These are phyloP conservation scores for Periparus ater DNA, from an alignment of 2,797 vertebrate species.

Conservation along the genomic window DNA sequence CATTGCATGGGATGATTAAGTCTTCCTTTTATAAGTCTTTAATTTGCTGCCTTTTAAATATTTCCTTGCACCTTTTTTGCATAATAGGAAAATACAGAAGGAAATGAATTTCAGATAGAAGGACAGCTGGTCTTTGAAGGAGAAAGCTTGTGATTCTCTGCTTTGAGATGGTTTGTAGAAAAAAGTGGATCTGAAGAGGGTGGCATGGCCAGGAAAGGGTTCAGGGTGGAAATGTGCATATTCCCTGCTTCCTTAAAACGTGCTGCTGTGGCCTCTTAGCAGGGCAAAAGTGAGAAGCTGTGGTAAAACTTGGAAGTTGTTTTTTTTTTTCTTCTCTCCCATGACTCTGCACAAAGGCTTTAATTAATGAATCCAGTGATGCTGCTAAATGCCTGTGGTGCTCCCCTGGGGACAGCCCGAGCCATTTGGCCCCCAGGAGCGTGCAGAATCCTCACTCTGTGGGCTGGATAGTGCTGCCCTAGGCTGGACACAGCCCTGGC, in stretches of 20 bases:
- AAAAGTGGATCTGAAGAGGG: background rate
- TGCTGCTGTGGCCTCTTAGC: background rate
- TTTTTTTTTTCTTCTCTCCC: background rate
- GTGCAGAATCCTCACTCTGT: rapidly evolving
- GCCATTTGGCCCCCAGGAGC: background rate
- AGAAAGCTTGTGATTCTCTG: background rate
- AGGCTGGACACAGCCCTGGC: background rate
- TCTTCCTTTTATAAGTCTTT: background rate
- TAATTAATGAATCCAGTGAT: background rate
- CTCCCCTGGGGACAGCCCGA: rapidly evolving
- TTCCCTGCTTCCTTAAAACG: background rate
- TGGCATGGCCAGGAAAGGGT: background rate
- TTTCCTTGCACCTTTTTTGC: background rate
- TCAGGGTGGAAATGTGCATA: background rate
- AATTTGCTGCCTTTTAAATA: background rate
- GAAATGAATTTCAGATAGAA: background rate
- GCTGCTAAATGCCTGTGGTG: background rate
- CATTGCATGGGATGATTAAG: background rate
- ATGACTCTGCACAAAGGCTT: background rate
- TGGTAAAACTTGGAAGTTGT: background rate
- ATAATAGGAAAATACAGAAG: background rate
- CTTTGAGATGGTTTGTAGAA: background rate
- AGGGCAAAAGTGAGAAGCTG: background rate
- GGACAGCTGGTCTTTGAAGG: background rate
- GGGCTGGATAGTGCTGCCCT: background rate